phyloP scores from a whole-genome alignment of 2,797 vertebrate species.

The Molossus alvarezi region DNA sequence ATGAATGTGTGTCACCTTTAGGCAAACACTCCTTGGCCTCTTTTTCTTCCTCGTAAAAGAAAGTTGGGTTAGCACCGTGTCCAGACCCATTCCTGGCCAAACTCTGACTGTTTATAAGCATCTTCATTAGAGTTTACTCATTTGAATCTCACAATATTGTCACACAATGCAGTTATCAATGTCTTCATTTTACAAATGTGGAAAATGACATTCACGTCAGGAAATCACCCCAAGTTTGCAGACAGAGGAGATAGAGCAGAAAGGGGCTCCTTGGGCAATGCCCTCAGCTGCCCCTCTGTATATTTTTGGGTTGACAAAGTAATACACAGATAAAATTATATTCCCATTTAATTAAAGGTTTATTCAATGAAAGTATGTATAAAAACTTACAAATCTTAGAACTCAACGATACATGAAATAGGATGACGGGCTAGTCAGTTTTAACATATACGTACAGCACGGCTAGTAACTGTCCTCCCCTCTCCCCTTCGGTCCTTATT shows the following conservation, averaged over 20 bases:
- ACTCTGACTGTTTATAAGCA: too few relatives aligned
- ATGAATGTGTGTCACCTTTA: neutral
- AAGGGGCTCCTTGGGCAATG: accelerated
- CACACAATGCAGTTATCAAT: neutral
- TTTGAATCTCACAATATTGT: neutral
- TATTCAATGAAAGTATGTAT: conserved; percentile 93
- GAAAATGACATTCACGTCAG: neutral
- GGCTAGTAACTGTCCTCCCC: conserved; percentile 84
- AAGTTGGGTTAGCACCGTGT: neutral
- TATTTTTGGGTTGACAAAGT: neutral
- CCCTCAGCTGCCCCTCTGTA: neutral
- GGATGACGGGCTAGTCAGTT: conserved; percentile 87
- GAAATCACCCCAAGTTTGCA: neutral
- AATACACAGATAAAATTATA: neutral
- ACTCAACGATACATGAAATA: conserved; percentile 92
- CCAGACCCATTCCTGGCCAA: too few relatives aligned
- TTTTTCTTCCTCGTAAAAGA: neutral
- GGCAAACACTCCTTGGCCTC: neutral
- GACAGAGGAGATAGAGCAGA: accelerated
- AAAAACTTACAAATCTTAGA: conserved; percentile 93
- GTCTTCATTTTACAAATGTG: neutral
- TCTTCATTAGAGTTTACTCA: neutral
- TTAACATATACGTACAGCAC: conserved; percentile 88
- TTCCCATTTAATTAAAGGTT: conserved; percentile 89
- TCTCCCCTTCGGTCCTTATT: conserved; percentile 79